Evolutionary conservation across 1,140 invertebrate genomes (phyloP).

Genomic region (Lepidurus couesii): DNA sequence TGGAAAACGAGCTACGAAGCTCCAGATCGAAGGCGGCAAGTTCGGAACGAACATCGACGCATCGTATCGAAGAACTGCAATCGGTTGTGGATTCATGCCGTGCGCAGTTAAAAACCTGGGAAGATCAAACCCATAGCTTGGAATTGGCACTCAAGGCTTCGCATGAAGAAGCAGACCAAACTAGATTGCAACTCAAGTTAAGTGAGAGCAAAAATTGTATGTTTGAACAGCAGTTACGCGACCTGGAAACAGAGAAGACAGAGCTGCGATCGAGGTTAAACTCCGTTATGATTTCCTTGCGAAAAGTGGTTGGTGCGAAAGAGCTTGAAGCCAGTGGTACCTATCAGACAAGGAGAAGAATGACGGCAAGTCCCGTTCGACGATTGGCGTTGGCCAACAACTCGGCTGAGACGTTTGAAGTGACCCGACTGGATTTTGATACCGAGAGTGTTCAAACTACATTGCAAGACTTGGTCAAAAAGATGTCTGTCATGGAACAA

Average conservation of each 20-base stretch:
- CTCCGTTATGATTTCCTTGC: constrained; percentile 8
- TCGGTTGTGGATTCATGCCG: neutral
- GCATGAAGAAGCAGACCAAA: constrained; percentile 10
- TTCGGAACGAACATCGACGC: neutral
- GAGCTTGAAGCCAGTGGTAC: neutral
- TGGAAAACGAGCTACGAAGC: neutral
- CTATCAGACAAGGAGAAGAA: neutral
- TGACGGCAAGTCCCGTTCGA: neutral
- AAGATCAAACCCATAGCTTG: neutral
- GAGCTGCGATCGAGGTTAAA: constrained; percentile 3
- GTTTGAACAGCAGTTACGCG: neutral
- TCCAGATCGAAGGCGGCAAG: neutral
- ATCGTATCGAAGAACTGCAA: neutral
- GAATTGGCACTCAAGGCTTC: neutral
- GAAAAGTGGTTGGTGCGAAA: neutral
- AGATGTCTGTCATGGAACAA: neutral
- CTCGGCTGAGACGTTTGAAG: neutral
- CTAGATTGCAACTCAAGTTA: neutral
- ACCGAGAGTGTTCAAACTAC: neutral
- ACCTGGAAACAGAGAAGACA: neutral
- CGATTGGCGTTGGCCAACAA: neutral
- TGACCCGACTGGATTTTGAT: neutral
- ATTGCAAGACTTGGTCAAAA: neutral
- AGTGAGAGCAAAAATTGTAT: neutral
- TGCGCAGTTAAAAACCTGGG: neutral